Evolutionary conservation across 2,888 invertebrate species (phyloP).

Genomic region (Gibbula magus): DNA sequence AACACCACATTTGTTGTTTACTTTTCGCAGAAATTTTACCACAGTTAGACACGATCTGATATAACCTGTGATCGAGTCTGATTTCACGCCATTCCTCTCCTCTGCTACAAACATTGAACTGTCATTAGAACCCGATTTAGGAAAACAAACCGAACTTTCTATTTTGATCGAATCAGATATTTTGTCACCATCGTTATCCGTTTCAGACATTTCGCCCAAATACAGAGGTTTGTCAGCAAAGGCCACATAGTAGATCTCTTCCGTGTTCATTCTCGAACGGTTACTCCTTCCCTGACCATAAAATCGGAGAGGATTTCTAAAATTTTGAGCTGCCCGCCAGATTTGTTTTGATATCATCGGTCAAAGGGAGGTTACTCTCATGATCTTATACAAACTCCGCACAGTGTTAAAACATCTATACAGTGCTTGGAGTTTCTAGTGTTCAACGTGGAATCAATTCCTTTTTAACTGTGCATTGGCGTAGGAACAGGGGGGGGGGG

Average conservation of each 20-base stretch:
- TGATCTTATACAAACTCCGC: not conserved
- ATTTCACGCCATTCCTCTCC: not conserved
- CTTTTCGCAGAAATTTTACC: not conserved
- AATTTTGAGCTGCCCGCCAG: not conserved
- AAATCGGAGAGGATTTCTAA: not conserved
- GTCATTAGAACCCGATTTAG: not conserved
- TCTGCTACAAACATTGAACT: not conserved
- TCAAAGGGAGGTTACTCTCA: not conserved
- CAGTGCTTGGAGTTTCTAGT: no score
- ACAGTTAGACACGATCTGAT: slow-evolving; percentile 5
- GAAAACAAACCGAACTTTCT: not conserved
- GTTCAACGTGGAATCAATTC: no score
- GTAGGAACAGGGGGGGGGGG: no score
- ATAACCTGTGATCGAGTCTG: not conserved
- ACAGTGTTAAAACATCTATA: no score
- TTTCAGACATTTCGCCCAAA: not conserved
- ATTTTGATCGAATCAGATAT: not conserved
- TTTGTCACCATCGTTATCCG: not conserved
- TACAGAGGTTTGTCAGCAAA: slow-evolving; percentile 32
- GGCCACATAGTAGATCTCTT: not conserved
- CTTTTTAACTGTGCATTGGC: no score
- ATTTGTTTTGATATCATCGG: not conserved
- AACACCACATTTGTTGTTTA: not conserved
- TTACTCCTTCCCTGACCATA: not conserved
- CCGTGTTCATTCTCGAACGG: not conserved